Base-by-base conservation (phyloP, 2,888 invertebrate genomes). In the Conchocele bisecta region DNA sequence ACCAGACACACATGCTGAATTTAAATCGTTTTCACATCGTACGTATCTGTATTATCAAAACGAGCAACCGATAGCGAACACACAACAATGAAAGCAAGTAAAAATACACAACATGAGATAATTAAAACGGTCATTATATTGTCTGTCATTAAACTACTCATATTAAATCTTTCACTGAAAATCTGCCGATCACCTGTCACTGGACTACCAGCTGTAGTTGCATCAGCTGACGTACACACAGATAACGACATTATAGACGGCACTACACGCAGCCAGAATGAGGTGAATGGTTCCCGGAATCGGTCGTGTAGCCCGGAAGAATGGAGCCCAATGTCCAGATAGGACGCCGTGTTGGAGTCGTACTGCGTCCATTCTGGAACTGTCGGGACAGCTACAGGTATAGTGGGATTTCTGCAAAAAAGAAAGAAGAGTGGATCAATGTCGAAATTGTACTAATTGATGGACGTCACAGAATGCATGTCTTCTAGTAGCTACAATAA, bases 221-320 rank as follows among this genome's bases (percentile, higher is more conserved):
- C 2, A 28, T 41, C 3, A 22, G 20, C 3, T 22, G 9, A n/a
- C 5, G 33, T 33, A 15, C 39, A 42, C 28, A 20, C 37, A 4
- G 28, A 13, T 20, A 46, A 13, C 6, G 58, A 39, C 13, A 73
- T 39, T 20, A 73, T 37, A 0, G 39, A 35, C n/a, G 73, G 66
- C 5, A 73, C 31, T 35, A 73, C 59, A 29, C 64, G 33, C 1
- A 54, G 63, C 73, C 73, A 73, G 63, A 73, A 73, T 22, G 67
- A 54, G 46, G 68, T 63, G 22, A 39, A 46, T 22, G 73, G 73
- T 20, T 73, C 63, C 17, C 73, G 67, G 37, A 68, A 73, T 29
- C 68, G 41, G 24, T 50, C n/a, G 17, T 31, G n/a, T 15, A 53
- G 42, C 46, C 58, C 31, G 20, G 58, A 13, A 1, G 53, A 35